Base-by-base conservation (phyloP, 2,888 invertebrate species). In the Erebia epiphron region DNA sequence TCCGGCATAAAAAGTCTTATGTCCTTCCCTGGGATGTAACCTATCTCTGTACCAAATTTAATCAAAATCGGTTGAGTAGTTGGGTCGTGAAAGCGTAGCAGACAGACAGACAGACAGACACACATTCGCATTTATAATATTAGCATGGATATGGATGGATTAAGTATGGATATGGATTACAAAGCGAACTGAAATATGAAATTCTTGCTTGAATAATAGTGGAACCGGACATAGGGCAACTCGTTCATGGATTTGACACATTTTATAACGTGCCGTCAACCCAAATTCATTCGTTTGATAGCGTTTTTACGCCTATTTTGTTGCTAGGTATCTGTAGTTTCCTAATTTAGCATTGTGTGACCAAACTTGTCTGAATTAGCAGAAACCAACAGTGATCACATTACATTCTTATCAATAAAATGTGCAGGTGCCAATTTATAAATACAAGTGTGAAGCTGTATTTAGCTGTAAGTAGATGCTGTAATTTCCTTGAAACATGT, bases 251-350 rank as follows among this genome's bases (percentile, higher is more conserved):
- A 41, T 60, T 43, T 60, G 60, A 41, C 60, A 43, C 26, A 41
- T 60, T 60, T 43, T 60, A 60, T 60, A 26, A 16, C 41, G 41
- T 43, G 60, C 16, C 16, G 60, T 60, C 60, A 60, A 16, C 16
- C 60, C 41, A 43, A 4, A 60, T 10, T 10, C 9, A 43, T 41
- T n/a, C 35, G 10, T 18, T 11, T n/a, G 16, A 60, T 60, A 26
- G 26, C 11, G 8, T 57, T 21, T 57, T 21, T 18, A 10, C 10
- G 16, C 3, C 10, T 11, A 10, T 18, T 18, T 10, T 54, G 9
- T 52, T 52, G 16, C 18, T 54, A 54, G 9, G 8, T 21, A 13
- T 26, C 26, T 26, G 26, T 26, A 13, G 13, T 57, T 57, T 21
- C 9, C 43, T 10, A 41, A 11, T 41, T 60, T 16, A 11, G 16